Evolutionary conservation across 2,113 vertebrate genomes (phyloP).

Genomic region (Myrmophylax atrothorax): DNA sequence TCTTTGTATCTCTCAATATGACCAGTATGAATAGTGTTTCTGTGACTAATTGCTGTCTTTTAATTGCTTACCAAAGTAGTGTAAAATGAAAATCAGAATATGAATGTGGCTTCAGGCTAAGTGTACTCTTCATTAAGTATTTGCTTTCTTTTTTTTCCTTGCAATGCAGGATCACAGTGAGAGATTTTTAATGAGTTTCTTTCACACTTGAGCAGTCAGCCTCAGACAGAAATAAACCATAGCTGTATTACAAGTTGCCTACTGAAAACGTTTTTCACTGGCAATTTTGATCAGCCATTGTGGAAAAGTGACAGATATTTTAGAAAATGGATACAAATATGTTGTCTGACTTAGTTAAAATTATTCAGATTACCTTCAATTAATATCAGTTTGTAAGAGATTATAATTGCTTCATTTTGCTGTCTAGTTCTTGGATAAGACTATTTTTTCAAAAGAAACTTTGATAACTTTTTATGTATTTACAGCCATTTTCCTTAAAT

Average conservation of each 20-base stretch:
- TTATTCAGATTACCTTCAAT: conserved; percentile 2
- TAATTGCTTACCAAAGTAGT: conserved; percentile 61
- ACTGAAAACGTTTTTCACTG: conserved; percentile 74
- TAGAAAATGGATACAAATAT: conserved; percentile 58
- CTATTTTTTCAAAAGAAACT: not conserved
- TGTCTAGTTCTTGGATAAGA: not conserved
- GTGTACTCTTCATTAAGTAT: conserved; percentile 71
- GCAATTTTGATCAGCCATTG: conserved; percentile 71
- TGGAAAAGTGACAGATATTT: conserved; percentile 64
- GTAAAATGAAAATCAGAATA: conserved; percentile 46
- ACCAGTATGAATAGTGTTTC: conserved; percentile 51
- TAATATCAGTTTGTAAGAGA: not conserved
- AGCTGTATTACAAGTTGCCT: conserved; percentile 73
- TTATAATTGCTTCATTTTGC: conserved; percentile 8
- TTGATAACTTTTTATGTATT: not conserved
- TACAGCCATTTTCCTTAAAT: not conserved
- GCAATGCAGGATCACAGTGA: conserved; percentile 75
- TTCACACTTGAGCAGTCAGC: conserved; percentile 78
- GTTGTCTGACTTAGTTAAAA: conserved; percentile 13
- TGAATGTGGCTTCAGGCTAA: conserved; percentile 67
- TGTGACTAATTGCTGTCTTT: conserved; percentile 66
- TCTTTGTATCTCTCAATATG: conserved; percentile 54
- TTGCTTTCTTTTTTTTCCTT: conserved; percentile 44
- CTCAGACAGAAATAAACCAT: conserved; percentile 76
- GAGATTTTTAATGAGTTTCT: conserved; percentile 84